Conservation (phyloP, 2,888 invertebrate species). For the Sialis fuliginosa region DNA sequence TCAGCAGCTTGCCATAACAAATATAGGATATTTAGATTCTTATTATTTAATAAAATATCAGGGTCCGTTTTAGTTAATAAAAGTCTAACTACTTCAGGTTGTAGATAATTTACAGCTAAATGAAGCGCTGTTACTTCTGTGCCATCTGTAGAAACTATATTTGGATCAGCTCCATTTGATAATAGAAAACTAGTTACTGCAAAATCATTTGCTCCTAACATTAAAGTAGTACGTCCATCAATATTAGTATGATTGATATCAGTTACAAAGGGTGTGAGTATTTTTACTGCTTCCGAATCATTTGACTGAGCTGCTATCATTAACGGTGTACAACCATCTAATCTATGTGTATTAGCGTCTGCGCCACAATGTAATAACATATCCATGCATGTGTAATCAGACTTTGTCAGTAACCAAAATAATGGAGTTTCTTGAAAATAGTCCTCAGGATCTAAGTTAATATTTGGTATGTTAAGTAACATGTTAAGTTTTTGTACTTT, state of each 20-base stretch:
- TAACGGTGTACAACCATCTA: constrained; percentile 1
- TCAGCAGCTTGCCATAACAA: too few species aligned
- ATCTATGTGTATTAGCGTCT: constrained; percentile 1
- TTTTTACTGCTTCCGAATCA: background rate
- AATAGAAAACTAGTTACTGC: constrained; percentile 5
- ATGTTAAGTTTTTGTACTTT: constrained; percentile 3
- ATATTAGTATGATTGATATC: constrained; percentile 4
- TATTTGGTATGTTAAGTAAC: background rate
- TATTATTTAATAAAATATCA: background rate
- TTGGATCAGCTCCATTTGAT: constrained; percentile 6
- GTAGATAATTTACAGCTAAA: constrained; percentile 5
- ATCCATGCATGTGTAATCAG: background rate
- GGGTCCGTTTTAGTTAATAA: constrained; percentile 4
- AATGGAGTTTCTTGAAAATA: constrained; percentile 5
- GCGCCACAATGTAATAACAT: constrained; percentile 1
- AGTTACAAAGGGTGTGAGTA: background rate
- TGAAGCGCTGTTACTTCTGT: constrained; percentile 7
- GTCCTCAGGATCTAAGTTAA: constrained; percentile 1
- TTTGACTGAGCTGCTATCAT: constrained; percentile 1
- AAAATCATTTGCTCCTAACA: constrained; percentile 5
- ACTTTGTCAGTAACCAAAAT: background rate
- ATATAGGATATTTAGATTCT: too few species aligned
- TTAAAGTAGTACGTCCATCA: constrained; percentile 7
- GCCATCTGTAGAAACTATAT: constrained; percentile 4
- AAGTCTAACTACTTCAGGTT: constrained; percentile 4